Evolutionary conservation across 2,888 invertebrate species (phyloP).

Genomic region (Noctua comes): DNA sequence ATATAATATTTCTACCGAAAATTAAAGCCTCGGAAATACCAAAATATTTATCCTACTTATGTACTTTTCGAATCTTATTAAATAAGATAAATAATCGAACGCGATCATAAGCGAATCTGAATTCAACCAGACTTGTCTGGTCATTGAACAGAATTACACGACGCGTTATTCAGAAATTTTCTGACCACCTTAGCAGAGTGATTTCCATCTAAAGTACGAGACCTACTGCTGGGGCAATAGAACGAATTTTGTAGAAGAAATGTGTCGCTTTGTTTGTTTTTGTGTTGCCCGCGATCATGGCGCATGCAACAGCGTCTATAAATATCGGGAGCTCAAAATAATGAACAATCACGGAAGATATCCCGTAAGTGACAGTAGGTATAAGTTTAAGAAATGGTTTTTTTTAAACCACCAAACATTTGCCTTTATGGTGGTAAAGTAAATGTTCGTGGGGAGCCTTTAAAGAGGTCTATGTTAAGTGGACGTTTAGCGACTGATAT

Average conservation of each 20-base stretch:
- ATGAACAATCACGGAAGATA: no score
- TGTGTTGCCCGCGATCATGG: no score
- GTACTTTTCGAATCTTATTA: background rate
- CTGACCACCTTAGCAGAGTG: background rate
- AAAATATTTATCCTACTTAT: background rate
- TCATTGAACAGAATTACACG: background rate
- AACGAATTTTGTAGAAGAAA: background rate
- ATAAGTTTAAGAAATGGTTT: no score
- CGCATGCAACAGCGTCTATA: no score
- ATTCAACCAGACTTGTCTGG: background rate
- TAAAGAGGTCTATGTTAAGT: background rate
- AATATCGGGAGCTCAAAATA: no score
- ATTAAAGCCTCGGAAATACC: background rate
- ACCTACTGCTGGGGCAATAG: background rate
- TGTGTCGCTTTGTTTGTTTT: no score
- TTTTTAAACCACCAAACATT: background rate
- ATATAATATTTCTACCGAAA: background rate
- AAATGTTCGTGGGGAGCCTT: background rate
- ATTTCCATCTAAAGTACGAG: background rate
- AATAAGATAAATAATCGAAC: background rate
- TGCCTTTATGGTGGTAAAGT: background rate
- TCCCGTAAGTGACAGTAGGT: no score
- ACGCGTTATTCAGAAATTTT: background rate
- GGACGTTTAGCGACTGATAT: background rate
- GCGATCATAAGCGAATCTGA: background rate